A percentile compares a stretch with the other conserved stretches of the same genome.
phyloP scores from a whole-genome alignment of 2,888 invertebrate genomes.

The Drosophila diplacantha region DNA sequence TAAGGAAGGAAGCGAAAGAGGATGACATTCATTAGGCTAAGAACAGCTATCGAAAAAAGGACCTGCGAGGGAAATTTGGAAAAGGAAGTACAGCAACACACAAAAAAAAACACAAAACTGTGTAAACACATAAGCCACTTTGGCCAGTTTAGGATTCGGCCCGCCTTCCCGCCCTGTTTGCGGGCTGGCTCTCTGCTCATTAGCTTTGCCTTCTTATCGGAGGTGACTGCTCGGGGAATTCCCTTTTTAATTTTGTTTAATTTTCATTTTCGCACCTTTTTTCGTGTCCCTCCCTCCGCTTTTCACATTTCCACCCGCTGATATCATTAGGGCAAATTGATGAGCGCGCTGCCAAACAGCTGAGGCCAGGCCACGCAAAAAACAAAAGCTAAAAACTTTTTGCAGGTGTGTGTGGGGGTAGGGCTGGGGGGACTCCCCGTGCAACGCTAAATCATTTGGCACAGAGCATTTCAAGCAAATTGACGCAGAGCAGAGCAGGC shows the following conservation, averaged over 20 bases:
- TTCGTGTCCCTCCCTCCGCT: constrained; percentile 3
- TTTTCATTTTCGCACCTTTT: constrained; percentile 70
- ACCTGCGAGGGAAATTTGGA: constrained; percentile 15
- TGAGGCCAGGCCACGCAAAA: constrained; percentile 57
- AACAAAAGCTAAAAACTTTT: constrained; percentile 55
- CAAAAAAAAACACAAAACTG: constrained; percentile 30
- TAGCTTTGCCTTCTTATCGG: constrained; percentile 53
- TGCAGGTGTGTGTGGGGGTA: no score
- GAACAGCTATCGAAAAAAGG: constrained; percentile 26
- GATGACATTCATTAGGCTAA: constrained; percentile 41
- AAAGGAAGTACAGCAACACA: constrained; percentile 3
- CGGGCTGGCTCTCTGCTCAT: constrained; percentile 54
- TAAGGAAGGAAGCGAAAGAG: constrained; percentile 11
- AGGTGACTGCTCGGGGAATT: constrained; percentile 30
- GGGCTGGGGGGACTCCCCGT: constrained; percentile 17
- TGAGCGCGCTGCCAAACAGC: constrained; percentile 65
- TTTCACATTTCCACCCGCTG: constrained; percentile 35
- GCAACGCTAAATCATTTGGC: constrained; percentile 67
- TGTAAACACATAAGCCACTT: constrained; percentile 58
- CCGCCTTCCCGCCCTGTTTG: constrained; percentile 12
- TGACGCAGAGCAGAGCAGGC: constrained; percentile 51
- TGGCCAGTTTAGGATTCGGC: constrained; percentile 35
- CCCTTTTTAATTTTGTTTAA: constrained; percentile 68
- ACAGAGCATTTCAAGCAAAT: constrained; percentile 71
- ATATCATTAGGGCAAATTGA: constrained; percentile 69